Evolutionary conservation across 2,113 vertebrate genomes (phyloP), one percentile per base, ranked within the genome.

Genomic region (Chinchilla lanigera): DNA sequence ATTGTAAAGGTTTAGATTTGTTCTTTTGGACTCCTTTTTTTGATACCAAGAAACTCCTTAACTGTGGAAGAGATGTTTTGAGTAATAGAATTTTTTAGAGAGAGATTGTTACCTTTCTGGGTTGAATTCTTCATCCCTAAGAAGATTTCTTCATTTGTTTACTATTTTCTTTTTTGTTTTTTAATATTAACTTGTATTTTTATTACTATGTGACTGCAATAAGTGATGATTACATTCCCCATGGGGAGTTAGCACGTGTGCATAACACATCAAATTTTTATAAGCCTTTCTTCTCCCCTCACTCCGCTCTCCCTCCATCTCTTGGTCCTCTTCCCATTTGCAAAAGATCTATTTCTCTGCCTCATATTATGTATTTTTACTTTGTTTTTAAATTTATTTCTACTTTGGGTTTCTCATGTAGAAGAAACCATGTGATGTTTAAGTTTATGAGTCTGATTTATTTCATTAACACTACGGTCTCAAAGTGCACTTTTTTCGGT

Each of bases 61-160:
- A 52, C 85, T 67, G 50, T 60, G 7, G 94, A 71, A 22, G 30
- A 33, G 41, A 17, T 61, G 11, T 89, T 85, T 50, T 89, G 85
- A 96, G n/a, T 61, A 35, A 89, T 52, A 56, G 52, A 89, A 89
- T 92, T 85, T 89, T 61, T n/a, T 63, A 78, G 54, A 89, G 47
- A 85, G 3, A 63, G 9, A 9, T 58, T 33, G 88, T 58, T 35
- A 83, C 33, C 13, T n/a, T 17, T 71, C 1, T n/a, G 0, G 1
- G 1, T 81, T 38, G 9, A 80, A 54, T 85, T 54, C 83, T 30
- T 92, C 44, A 92, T 71, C 61, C 12, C 28, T 58, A 78, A 54
- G 16, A n/a, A 80, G 22, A 26, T 50, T 54, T n/a, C n/a, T n/a
- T n/a, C n/a, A 24, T 63, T 54, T 77, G 17, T 67, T 65, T 11